These are phyloP conservation scores for Chloroclystis v-ata DNA, from an alignment of 2,888 invertebrate genomes.

Conservation along the genomic window DNA sequence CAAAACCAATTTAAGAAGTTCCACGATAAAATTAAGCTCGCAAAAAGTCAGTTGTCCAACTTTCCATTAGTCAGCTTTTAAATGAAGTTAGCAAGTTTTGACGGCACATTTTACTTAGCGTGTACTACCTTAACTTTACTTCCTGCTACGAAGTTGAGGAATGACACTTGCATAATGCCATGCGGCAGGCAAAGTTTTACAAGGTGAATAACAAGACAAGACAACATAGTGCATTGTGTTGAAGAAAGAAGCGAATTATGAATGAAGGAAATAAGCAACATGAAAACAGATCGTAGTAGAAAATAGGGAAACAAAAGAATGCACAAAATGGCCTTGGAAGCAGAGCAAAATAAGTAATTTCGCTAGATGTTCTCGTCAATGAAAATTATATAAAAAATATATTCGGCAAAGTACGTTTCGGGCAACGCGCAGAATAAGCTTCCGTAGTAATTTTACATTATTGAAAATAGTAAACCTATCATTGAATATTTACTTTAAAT, in stretches of 20 bases:
- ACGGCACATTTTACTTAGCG: slow-evolving; percentile 32
- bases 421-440: too few species aligned
- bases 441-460: too few species aligned
- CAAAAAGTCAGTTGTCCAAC: slow-evolving; percentile 29
- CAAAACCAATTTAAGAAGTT: slow-evolving; percentile 23
- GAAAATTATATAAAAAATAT: too few species aligned
- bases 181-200: slow-evolving; percentile 23
- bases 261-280: slow-evolving; percentile 5
- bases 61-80: slow-evolving; percentile 28
- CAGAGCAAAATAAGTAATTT: neutral
- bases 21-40: slow-evolving; percentile 27
- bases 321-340: neutral
- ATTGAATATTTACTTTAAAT: too few species aligned
- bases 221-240: slow-evolving; percentile 14
- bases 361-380: too few species aligned
- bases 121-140: slow-evolving; percentile 27
- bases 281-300: neutral
- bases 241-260: slow-evolving; percentile 6
- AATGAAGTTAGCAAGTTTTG: slow-evolving; percentile 31
- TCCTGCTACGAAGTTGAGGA: slow-evolving; percentile 27
- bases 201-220: slow-evolving; percentile 14
- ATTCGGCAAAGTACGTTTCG: too few species aligned
- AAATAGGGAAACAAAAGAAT: neutral
- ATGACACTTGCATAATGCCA: slow-evolving; percentile 31
- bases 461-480: too few species aligned